Conservation (phyloP, 2,113 vertebrate species). For the Pantherophis guttatus region DNA sequence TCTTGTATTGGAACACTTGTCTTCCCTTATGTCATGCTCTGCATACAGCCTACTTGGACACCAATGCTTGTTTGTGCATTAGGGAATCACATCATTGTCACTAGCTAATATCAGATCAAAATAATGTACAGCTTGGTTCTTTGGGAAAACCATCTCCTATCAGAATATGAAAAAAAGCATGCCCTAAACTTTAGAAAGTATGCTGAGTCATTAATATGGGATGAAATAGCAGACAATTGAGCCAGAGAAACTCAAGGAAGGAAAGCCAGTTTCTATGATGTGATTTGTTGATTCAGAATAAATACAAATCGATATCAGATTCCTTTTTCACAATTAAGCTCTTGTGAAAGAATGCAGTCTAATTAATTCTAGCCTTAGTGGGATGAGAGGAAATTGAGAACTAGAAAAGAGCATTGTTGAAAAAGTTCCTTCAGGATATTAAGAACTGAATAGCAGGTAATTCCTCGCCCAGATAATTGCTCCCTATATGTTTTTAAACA, state of each 20-base stretch:
- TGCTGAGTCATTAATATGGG: background rate
- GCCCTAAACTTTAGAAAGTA: background rate
- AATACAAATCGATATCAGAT: background rate
- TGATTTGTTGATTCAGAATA: background rate
- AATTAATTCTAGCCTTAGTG: background rate
- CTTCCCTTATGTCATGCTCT: too few relatives aligned
- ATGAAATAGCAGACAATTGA: background rate
- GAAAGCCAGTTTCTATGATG: background rate
- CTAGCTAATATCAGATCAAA: background rate
- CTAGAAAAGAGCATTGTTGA: slow-evolving; percentile 37
- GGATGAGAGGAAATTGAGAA: slow-evolving; percentile 31
- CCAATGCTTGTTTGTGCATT: background rate
- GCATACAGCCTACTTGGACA: background rate
- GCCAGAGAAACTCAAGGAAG: background rate
- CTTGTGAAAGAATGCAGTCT: background rate
- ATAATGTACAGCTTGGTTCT: background rate
- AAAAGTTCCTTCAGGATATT: slow-evolving; percentile 55
- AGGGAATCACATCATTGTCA: too few relatives aligned
- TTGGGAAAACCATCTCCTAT: background rate
- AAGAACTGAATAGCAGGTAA: slow-evolving; percentile 27
- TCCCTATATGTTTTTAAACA: slow-evolving; percentile 67
- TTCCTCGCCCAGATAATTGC: slow-evolving; percentile 56
- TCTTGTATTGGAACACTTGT: background rate
- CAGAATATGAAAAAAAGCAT: background rate
- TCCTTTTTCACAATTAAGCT: background rate